Conservation (phyloP, 2,797 vertebrate species). For the Zenarchopterus dispar region DNA sequence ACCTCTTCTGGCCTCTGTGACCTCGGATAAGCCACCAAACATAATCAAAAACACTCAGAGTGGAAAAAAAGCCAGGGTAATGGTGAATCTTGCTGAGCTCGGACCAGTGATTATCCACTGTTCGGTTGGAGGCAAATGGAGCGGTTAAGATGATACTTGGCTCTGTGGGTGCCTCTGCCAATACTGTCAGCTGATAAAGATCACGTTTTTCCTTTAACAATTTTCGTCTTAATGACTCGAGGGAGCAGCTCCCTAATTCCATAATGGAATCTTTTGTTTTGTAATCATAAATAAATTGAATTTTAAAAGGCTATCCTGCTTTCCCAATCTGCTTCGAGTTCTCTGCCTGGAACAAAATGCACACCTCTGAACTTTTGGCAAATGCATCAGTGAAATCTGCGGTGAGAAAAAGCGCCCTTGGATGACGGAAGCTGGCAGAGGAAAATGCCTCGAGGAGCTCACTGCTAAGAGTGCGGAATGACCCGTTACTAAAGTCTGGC, state of each 20-base stretch:
- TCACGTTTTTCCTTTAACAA: too few relatives aligned
- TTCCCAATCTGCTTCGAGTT: constrained; percentile 15
- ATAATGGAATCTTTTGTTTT: neutral
- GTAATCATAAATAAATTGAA: neutral
- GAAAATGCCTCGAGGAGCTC: constrained; percentile 53
- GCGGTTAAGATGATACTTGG: too few relatives aligned
- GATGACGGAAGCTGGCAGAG: constrained; percentile 48
- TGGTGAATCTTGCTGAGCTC: too few relatives aligned
- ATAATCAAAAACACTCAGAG: neutral
- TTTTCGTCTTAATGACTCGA: neutral
- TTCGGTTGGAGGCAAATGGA: too few relatives aligned
- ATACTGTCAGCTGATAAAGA: too few relatives aligned
- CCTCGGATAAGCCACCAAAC: neutral
- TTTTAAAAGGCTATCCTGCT: constrained; percentile 10
- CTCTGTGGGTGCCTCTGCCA: too few relatives aligned
- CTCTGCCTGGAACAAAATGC: constrained; percentile 38
- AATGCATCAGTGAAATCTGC: constrained; percentile 55
- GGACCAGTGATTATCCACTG: too few relatives aligned
- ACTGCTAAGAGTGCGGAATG: constrained; percentile 65
- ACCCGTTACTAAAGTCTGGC: constrained; percentile 71
- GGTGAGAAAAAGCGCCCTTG: constrained; percentile 35
- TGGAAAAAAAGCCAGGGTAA: neutral
- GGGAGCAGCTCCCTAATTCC: too few relatives aligned
- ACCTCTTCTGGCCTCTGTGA: neutral
- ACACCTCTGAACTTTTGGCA: constrained; percentile 51